A percentile compares a stretch with the other conserved stretches of the same genome.
Evolutionary conservation across 2,113 vertebrate species (phyloP).

Genomic region (Lagenorhynchus albirostris): DNA sequence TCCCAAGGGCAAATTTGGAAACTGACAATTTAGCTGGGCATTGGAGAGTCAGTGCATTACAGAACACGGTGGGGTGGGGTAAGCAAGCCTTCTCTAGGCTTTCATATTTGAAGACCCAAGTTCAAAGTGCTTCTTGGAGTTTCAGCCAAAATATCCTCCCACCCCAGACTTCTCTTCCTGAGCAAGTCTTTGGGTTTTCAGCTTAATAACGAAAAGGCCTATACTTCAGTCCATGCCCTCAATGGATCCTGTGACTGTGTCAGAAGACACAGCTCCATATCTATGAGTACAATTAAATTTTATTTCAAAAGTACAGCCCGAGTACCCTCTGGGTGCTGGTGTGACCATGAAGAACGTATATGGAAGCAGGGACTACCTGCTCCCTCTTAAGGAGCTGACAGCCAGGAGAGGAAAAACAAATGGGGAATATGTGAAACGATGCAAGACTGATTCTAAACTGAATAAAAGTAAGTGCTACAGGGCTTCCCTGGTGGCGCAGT

Average conservation of each 20-base stretch:
- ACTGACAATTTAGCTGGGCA: slow-evolving; percentile 37
- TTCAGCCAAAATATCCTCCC: slow-evolving; percentile 25
- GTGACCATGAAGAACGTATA: background rate
- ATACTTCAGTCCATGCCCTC: background rate
- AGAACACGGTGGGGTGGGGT: background rate
- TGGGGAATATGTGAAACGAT: background rate
- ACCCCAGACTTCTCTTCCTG: background rate
- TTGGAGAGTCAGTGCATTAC: slow-evolving; percentile 43
- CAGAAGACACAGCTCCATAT: background rate
- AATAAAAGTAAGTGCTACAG: background rate
- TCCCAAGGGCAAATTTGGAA: slow-evolving; percentile 43
- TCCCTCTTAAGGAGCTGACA: background rate
- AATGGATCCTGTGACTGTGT: background rate
- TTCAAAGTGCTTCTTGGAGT: slow-evolving; percentile 39
- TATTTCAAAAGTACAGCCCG: background rate
- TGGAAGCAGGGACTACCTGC: background rate
- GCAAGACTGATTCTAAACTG: background rate
- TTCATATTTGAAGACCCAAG: slow-evolving; percentile 44
- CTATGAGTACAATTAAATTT: background rate
- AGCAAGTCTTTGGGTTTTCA: slow-evolving; percentile 1
- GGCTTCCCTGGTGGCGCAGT: no score
- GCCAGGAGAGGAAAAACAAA: background rate
- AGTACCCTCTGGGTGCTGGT: background rate
- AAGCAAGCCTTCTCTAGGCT: slow-evolving; percentile 3
- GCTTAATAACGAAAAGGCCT: background rate